Conservation (phyloP, 2,888 invertebrate genomes). For the Stenodera caucasica region DNA sequence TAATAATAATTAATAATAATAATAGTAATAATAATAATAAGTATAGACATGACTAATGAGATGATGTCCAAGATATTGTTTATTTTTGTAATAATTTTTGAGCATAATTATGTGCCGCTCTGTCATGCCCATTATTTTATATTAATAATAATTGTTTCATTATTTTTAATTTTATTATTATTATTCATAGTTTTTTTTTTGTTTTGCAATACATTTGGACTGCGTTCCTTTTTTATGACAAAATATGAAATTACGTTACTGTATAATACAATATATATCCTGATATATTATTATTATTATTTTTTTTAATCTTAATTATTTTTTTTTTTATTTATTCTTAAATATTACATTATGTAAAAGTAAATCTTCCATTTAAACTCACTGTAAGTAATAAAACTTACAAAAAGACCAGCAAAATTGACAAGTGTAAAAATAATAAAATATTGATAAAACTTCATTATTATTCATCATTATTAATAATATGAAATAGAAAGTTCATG, state of each 20-base stretch:
- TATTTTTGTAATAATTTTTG: slow-evolving; percentile 36
- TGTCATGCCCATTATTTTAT: slow-evolving; percentile 40
- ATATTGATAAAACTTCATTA: slow-evolving; percentile 43
- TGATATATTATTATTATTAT: slow-evolving; percentile 40
- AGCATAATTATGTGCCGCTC: slow-evolving; percentile 46
- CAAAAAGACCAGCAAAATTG: slow-evolving; percentile 52
- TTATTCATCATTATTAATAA: slow-evolving; percentile 7
- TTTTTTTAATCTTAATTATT: not conserved
- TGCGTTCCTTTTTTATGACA: slow-evolving; percentile 29
- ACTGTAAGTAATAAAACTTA: slow-evolving; percentile 37
- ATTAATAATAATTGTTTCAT: slow-evolving; percentile 25
- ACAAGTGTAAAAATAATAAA: slow-evolving; percentile 51
- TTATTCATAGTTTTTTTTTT: not conserved
- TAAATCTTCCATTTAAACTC: slow-evolving; percentile 39
- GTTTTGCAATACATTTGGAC: slow-evolving; percentile 16
- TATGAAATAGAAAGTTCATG: slow-evolving; percentile 50
- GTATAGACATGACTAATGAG: slow-evolving; percentile 46
- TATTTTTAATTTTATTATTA: slow-evolving; percentile 10
- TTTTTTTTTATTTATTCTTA: not conserved
- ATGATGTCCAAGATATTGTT: slow-evolving; percentile 49
- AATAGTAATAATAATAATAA: slow-evolving; percentile 44
- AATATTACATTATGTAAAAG: slow-evolving; percentile 41
- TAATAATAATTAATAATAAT: slow-evolving; percentile 33
- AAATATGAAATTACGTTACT: slow-evolving; percentile 43
- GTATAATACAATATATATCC: slow-evolving; percentile 45